phyloP scores from a whole-genome alignment of 2,797 vertebrate species.

The Aythya fuligula region DNA sequence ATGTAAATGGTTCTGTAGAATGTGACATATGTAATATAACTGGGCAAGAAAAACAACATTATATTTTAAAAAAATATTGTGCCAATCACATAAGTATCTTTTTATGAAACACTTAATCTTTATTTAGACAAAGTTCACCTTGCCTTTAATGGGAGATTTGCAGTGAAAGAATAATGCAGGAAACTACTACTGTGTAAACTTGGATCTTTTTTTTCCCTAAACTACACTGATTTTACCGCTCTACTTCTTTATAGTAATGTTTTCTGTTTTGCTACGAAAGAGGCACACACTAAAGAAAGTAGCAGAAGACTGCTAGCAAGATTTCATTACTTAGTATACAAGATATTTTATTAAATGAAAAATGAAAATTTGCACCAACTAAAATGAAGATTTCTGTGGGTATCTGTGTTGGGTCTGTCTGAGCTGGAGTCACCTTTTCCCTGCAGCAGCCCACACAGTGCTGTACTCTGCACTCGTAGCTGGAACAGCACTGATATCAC shows the following conservation, averaged over 20 bases:
- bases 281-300: neutral
- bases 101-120: neutral
- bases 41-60: neutral
- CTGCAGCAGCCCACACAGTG: too few species aligned
- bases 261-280: neutral
- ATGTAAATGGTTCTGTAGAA: neutral
- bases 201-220: neutral
- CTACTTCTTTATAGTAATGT: neutral
- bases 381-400: neutral
- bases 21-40: neutral
- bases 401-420: too few species aligned
- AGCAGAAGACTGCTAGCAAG: neutral
- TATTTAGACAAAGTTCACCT: neutral
- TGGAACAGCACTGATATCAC: too few species aligned
- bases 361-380: neutral
- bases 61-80: neutral
- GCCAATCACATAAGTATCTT: neutral
- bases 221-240: neutral
- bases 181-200: neutral
- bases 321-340: neutral
- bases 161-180: neutral
- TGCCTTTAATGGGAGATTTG: neutral
- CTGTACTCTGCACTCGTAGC: too few species aligned
- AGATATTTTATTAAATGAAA: neutral
- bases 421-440: too few species aligned